phyloP scores from a whole-genome alignment of 2,113 vertebrate species.

The Hippocampus mohnikei region DNA sequence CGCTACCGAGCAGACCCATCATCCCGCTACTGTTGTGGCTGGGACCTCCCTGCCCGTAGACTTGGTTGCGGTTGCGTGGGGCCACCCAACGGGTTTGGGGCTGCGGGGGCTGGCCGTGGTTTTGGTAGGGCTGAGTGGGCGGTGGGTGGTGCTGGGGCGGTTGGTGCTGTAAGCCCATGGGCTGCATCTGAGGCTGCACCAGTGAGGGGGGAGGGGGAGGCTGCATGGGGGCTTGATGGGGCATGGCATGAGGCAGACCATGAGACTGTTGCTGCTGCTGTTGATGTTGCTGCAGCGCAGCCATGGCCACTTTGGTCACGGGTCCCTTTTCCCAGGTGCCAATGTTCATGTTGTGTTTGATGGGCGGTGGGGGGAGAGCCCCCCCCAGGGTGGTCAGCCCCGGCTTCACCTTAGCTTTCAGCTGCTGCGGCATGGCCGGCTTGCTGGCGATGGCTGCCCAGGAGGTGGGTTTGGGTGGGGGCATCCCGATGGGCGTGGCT shows the following conservation, averaged over 20 bases:
- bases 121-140: slow-evolving; percentile 81
- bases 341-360: slow-evolving; percentile 97
- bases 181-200: slow-evolving; percentile 80
- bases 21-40: slow-evolving; percentile 68
- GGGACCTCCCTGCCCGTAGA: slow-evolving; percentile 76
- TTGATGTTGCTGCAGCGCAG: slow-evolving; percentile 63
- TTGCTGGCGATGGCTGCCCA: slow-evolving; percentile 96
- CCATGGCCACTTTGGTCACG: slow-evolving; percentile 74
- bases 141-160: slow-evolving; percentile 67
- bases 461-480: slow-evolving; percentile 86
- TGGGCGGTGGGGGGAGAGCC: slow-evolving; percentile 84
- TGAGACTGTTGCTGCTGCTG: slow-evolving; percentile 62
- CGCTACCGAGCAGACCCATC: slow-evolving; percentile 70
- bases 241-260: slow-evolving; percentile 57
- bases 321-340: slow-evolving; percentile 96
- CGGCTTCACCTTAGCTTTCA: slow-evolving; percentile 86
- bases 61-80: slow-evolving; percentile 83
- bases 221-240: slow-evolving; percentile 62
- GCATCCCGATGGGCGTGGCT: slow-evolving; percentile 81
- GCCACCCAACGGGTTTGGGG: slow-evolving; percentile 88
- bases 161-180: slow-evolving; percentile 79
- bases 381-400: slow-evolving; percentile 78
- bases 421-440: slow-evolving; percentile 85
- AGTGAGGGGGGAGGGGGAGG: slow-evolving; percentile 74
- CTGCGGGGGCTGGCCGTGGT: slow-evolving; percentile 77